A percentile compares a stretch with the other conserved stretches of the same genome.
Conservation (phyloP, 1,140 invertebrate genomes). For the Hylaeus anthracinus region DNA sequence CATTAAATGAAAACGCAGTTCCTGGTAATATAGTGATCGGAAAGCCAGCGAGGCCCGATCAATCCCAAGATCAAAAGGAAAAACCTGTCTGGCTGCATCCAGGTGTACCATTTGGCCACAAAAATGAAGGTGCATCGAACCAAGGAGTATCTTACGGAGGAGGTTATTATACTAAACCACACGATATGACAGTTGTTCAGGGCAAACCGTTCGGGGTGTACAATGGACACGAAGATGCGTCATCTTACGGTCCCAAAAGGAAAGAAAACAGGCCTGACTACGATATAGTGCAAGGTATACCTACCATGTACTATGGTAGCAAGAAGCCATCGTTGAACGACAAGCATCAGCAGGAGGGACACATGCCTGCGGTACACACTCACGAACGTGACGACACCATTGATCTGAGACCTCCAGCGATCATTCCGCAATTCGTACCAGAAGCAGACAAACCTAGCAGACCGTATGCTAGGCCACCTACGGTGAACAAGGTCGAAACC, state of each 20-base stretch:
- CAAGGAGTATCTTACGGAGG: constrained; percentile 26
- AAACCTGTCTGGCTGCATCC: constrained; percentile 15
- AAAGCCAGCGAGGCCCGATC: constrained; percentile 51
- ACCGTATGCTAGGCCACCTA: constrained; percentile 64
- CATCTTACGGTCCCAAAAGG: constrained; percentile 57
- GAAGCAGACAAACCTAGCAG: constrained; percentile 59
- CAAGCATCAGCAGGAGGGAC: constrained; percentile 20
- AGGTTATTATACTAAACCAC: constrained; percentile 44
- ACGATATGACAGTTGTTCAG: constrained; percentile 67
- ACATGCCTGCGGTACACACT: constrained; percentile 16
- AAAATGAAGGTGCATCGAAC: neutral
- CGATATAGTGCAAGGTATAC: constrained; percentile 67
- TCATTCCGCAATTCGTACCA: constrained; percentile 61
- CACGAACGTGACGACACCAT: constrained; percentile 65
- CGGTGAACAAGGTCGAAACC: constrained; percentile 32
- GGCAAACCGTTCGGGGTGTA: constrained; percentile 72
- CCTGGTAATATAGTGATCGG: constrained; percentile 50
- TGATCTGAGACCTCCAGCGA: constrained; percentile 70
- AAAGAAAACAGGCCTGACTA: constrained; percentile 55
- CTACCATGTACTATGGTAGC: constrained; percentile 43
- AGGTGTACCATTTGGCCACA: constrained; percentile 27
- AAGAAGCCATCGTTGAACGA: neutral
- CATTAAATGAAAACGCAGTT: constrained; percentile 42
- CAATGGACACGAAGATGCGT: constrained; percentile 45
- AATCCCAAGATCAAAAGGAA: constrained; percentile 39